These are phyloP conservation scores for Orchesellides sinensis DNA, from an alignment of 2,888 invertebrate species.

Conservation along the genomic window DNA sequence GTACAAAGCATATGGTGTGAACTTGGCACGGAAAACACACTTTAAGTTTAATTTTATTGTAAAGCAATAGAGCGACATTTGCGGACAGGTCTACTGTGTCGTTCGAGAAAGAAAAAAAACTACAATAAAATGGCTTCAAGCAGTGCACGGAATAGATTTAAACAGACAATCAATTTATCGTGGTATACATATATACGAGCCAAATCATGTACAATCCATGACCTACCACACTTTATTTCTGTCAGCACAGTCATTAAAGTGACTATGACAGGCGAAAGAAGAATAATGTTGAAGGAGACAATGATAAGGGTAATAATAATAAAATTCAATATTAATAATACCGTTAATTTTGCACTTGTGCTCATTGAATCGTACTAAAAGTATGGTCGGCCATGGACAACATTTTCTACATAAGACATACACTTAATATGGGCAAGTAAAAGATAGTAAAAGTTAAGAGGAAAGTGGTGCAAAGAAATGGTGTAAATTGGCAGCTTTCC, in stretches of 20 bases:
- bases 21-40: no score
- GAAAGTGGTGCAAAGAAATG: slow-evolving; percentile 56
- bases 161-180: no score
- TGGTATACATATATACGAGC: not conserved
- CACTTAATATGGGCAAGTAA: no score
- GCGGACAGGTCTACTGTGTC: no score
- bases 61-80: no score
- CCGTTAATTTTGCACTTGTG: slow-evolving; percentile 31
- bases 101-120: no score
- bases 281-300: not conserved
- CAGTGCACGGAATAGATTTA: no score
- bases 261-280: not conserved
- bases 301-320: slow-evolving; percentile 41
- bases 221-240: slow-evolving; percentile 46
- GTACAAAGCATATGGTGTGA: no score
- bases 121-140: no score
- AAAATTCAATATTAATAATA: slow-evolving; percentile 21
- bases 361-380: slow-evolving; percentile 15
- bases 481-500: slow-evolving; percentile 68
- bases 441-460: no score
- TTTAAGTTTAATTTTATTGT: no score
- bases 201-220: slow-evolving; percentile 23
- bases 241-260: not conserved
- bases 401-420: not conserved
- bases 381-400: slow-evolving; percentile 53